Percentiles rank a stretch among this genome's conserved stretches.
Evolutionary conservation across 2,888 invertebrate genomes (phyloP).

Genomic region (Lepidocyrtoides sp.): DNA sequence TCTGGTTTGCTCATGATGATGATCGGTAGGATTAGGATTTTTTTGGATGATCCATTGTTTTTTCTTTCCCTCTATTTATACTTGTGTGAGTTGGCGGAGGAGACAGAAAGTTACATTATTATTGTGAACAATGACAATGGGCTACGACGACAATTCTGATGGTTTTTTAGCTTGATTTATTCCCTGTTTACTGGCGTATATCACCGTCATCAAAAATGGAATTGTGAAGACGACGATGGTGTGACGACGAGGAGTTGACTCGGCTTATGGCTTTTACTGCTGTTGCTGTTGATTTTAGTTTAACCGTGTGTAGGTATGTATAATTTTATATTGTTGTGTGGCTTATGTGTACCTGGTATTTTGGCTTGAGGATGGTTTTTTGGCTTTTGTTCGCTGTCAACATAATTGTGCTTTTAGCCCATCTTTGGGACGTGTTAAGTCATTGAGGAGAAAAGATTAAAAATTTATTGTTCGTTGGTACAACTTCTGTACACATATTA

Average conservation of each 20-base stretch:
- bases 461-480: slow-evolving; percentile 45
- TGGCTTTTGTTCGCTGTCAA: slow-evolving; percentile 55
- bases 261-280: not conserved
- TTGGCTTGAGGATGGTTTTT: slow-evolving; percentile 38
- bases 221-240: not conserved
- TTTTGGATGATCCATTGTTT: slow-evolving; percentile 46
- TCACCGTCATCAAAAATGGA: slow-evolving; percentile 48
- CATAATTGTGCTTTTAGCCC: slow-evolving; percentile 63
- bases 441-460: slow-evolving; percentile 57
- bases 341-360: slow-evolving; percentile 17
- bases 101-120: not conserved
- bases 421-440: slow-evolving; percentile 67
- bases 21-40: not conserved
- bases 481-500: not conserved
- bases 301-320: too few relatives aligned
- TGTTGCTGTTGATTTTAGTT: not conserved
- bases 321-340: slow-evolving; percentile 30
- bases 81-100: not conserved
- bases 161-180: slow-evolving; percentile 51
- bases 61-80: not conserved
- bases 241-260: slow-evolving; percentile 30
- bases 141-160: slow-evolving; percentile 29
- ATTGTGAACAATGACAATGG: slow-evolving; percentile 43
- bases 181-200: slow-evolving; percentile 24
- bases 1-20: slow-evolving; percentile 9